Evolutionary conservation across 2,888 invertebrate genomes (phyloP), one percentile per base, ranked within the genome.

Genomic region (Notocelia uddmanniana): DNA sequence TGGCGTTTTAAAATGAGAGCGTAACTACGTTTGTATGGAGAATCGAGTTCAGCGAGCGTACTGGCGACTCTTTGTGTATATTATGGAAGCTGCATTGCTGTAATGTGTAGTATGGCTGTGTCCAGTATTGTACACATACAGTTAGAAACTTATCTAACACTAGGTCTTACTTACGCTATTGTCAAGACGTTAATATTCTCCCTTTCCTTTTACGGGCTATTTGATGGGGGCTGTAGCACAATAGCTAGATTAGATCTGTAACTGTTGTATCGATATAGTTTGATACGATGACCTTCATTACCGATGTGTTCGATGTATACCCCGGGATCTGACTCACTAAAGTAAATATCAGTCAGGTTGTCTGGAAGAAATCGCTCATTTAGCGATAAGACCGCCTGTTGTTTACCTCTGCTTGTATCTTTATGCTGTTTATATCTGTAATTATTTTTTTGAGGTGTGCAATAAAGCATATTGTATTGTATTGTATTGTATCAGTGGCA

Each of bases 301-400:
- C 8, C 37, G n/a, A n/a, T 45, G 8, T n/a, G 45, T 13, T 5
- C 26, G 31, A 6, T 31, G 8, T 5, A 9, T 31, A 31, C 8
- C 1, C 23, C 11, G 13, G 13, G 54, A 18, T 45, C n/a, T 58
- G 59, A 59, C 8, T 59, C 41, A 59, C 21, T 15, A 21, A 15
- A 31, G 37, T 21, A 59, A 59, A 59, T 18, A 31, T 13, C n/a
- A 18, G n/a, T n/a, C n/a, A n/a, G n/a, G n/a, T n/a, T n/a, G n/a
- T n/a, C n/a, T n/a, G n/a, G n/a, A n/a, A n/a, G n/a, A n/a, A n/a
- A n/a, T n/a, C n/a, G n/a, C n/a, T n/a, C n/a, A n/a, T n/a, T n/a
- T n/a, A n/a, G n/a, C n/a, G n/a, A n/a, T n/a, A n/a, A n/a, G n/a
- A n/a, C n/a, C n/a, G n/a, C n/a, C n/a, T n/a, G n/a, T n/a, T n/a